Evolutionary conservation across 2,113 vertebrate genomes (phyloP).

Genomic region (Rhinoptilus africanus): DNA sequence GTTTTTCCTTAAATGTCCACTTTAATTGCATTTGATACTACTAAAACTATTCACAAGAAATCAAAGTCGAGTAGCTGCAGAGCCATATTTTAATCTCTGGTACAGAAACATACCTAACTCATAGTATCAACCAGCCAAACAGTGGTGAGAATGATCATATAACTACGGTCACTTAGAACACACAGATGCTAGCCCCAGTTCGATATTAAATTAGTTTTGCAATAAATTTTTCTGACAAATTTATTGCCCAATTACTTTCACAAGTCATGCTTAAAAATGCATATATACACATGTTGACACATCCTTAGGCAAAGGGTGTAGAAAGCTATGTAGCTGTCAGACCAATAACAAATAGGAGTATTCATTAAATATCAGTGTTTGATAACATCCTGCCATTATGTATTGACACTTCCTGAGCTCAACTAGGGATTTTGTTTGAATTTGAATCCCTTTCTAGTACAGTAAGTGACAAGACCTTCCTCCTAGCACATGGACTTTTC

Average conservation of each 20-base stretch:
- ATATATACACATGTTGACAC: not conserved
- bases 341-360: not conserved
- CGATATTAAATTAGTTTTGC: not conserved
- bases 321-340: not conserved
- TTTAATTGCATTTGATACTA: not conserved
- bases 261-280: not conserved
- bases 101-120: not conserved
- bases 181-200: not conserved
- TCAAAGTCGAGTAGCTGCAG: not conserved
- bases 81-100: not conserved
- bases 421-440: not conserved
- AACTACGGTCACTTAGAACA: not conserved
- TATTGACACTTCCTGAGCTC: not conserved
- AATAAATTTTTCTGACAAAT: not conserved
- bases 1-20: not conserved
- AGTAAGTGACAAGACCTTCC: not conserved
- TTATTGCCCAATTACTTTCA: not conserved
- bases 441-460: not conserved
- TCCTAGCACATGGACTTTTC: not conserved
- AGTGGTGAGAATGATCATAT: accelerated
- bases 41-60: not conserved
- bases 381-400: not conserved
- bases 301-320: not conserved
- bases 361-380: not conserved
- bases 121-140: not conserved